phyloP scores from a whole-genome alignment of 2,113 vertebrate genomes.

The Oceanites oceanicus region DNA sequence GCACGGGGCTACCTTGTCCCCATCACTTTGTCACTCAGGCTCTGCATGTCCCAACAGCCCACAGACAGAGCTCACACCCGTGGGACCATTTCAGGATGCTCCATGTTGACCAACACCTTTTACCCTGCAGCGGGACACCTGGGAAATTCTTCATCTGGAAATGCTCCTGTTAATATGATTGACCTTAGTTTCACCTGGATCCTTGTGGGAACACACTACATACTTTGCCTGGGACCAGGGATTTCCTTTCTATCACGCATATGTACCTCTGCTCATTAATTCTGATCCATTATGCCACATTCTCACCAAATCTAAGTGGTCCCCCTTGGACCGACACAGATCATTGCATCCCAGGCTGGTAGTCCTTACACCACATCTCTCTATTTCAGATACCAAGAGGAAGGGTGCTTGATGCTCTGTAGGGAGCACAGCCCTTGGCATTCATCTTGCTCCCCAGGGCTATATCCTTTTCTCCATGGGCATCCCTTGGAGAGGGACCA shows the following conservation, averaged over 20 bases:
- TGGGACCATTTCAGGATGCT: not conserved
- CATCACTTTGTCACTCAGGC: not conserved
- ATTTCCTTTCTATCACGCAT: not conserved
- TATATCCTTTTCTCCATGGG: not conserved
- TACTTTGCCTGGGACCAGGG: not conserved
- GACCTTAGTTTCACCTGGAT: not conserved
- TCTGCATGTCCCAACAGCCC: not conserved
- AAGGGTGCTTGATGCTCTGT: not conserved
- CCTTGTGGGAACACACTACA: not conserved
- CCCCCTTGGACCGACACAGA: not conserved
- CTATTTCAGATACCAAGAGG: not conserved
- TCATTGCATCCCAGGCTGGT: not conserved
- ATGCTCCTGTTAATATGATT: not conserved
- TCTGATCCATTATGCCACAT: not conserved
- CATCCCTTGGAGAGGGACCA: not conserved
- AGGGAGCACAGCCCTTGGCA: not conserved
- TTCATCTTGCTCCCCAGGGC: fast-evolving
- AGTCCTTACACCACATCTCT: not conserved
- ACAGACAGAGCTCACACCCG: not conserved
- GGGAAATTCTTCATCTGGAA: not conserved
- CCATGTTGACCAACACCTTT: not conserved
- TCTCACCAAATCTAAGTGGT: not conserved
- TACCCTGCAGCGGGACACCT: not conserved
- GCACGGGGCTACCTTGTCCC: not conserved
- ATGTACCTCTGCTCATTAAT: not conserved